phyloP scores from a whole-genome alignment of 2,797 vertebrate genomes.

The Tamandua tetradactyla region DNA sequence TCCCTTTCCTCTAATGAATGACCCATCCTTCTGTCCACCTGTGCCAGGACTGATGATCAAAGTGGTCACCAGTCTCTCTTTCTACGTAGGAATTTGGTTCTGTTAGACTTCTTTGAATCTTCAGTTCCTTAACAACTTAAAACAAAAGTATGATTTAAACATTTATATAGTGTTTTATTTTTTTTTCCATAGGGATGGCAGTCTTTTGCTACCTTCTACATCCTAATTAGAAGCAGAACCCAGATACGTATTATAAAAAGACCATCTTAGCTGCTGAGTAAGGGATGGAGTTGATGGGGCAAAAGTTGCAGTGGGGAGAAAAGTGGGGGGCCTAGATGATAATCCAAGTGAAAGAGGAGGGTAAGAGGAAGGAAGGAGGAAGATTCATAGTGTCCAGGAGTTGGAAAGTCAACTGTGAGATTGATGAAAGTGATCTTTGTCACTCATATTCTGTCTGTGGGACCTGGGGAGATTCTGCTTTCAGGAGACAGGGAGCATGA shows the following conservation, averaged over 20 bases:
- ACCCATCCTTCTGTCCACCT: not conserved
- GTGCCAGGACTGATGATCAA: rapidly evolving
- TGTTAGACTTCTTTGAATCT: not conserved
- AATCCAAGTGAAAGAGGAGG: no score
- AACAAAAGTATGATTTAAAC: not conserved
- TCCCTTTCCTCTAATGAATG: not conserved
- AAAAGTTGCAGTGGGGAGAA: not conserved
- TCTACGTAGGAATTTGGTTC: not conserved
- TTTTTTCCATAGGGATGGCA: rapidly evolving
- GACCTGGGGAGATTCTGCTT: not conserved
- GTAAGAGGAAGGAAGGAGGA: no score
- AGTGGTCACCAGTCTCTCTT: not conserved
- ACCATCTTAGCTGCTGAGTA: no score
- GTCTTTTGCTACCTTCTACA: no score
- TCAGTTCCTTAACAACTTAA: not conserved
- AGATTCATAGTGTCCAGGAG: rapidly evolving
- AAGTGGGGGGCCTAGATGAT: rapidly evolving
- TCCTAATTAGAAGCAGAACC: not conserved
- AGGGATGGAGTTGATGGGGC: not conserved
- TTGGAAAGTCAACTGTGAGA: no score
- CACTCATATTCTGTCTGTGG: not conserved
- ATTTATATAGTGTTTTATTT: not conserved
- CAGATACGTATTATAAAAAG: not conserved
- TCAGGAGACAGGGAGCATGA: not conserved
- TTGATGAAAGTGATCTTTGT: not conserved